Conservation (phyloP, 2,113 vertebrate genomes). For the Syngnathus floridae region DNA sequence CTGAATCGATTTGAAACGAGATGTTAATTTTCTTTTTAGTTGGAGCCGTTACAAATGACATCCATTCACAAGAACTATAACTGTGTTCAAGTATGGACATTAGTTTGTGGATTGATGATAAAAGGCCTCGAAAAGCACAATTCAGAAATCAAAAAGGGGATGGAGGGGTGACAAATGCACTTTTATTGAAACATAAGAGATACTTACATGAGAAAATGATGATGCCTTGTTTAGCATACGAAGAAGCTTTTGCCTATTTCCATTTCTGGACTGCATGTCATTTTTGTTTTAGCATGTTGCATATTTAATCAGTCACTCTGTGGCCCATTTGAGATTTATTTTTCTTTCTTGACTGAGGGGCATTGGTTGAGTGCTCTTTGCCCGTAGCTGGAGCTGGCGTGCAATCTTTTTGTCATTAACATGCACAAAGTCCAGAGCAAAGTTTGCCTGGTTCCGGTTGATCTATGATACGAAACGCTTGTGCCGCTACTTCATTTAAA, state of each 20-base stretch:
- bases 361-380: neutral
- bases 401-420: neutral
- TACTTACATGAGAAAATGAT: neutral
- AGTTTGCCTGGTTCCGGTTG: neutral
- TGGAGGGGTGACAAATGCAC: neutral
- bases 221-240: neutral
- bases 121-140: neutral
- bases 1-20: neutral
- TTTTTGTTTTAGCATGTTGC: neutral
- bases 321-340: neutral
- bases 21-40: neutral
- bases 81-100: neutral
- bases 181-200: neutral
- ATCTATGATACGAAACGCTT: neutral
- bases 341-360: neutral
- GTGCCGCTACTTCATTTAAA: neutral
- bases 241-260: conserved; percentile 1
- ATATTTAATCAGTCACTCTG: conserved; percentile 3
- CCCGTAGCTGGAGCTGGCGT: neutral
- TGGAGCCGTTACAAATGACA: neutral
- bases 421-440: neutral
- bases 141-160: neutral
- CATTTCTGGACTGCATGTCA: neutral
- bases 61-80: neutral
- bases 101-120: neutral